Conservation (phyloP, 2,888 invertebrate genomes). For the Dryocosmus kuriphilus region DNA sequence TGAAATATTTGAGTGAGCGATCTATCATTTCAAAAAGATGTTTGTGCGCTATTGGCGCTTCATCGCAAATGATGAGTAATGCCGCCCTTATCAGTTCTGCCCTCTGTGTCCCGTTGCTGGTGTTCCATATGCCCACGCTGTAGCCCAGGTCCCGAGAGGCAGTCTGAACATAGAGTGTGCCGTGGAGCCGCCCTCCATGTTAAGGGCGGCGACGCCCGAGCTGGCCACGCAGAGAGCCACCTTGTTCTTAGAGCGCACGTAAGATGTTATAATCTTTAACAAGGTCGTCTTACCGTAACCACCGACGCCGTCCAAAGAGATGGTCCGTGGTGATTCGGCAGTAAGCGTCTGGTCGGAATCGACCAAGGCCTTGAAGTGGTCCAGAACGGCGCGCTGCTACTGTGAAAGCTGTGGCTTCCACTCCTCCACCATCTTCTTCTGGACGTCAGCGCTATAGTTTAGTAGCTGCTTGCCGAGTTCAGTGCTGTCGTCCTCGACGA, state of each 20-base stretch:
- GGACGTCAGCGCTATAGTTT: no score
- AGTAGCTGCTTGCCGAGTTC: no score
- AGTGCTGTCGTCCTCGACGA: no score
- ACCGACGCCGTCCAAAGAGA: constrained; percentile 58
- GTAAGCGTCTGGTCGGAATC: no score
- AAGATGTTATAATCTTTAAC: constrained; percentile 71
- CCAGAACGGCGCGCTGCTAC: no score
- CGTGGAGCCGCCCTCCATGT: constrained; percentile 72
- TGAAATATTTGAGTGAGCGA: constrained; percentile 60
- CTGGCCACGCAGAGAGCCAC: constrained; percentile 74
- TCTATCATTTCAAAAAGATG: constrained; percentile 68
- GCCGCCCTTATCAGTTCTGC: constrained; percentile 64
- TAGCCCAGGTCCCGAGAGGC: constrained; percentile 67
- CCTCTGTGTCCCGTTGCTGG: constrained; percentile 59
- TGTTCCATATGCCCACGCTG: constrained; percentile 68
- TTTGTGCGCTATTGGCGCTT: constrained; percentile 74
- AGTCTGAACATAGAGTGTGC: constrained; percentile 74
- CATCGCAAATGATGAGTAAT: constrained; percentile 74
- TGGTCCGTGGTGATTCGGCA: no score
- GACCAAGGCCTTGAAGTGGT: no score
- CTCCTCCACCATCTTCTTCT: no score
- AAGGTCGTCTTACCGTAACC: constrained; percentile 76
- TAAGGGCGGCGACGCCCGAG: constrained; percentile 77
- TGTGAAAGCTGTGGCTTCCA: no score
- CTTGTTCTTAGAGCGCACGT: constrained; percentile 59